These are phyloP conservation scores for Leucosticte australis DNA, from an alignment of 2,113 vertebrate species.

Conservation along the genomic window DNA sequence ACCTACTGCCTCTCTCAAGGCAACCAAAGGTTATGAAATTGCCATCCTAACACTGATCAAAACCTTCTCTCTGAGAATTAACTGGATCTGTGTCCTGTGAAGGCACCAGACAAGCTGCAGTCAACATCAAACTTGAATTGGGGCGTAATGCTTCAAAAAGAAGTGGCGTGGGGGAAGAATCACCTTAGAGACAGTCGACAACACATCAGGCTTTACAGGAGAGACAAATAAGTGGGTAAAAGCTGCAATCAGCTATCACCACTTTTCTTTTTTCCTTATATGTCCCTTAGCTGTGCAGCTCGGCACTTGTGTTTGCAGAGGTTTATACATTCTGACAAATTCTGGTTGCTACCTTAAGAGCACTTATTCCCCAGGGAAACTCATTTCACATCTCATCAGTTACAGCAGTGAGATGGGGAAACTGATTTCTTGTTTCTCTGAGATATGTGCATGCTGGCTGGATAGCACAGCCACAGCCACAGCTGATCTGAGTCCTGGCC, in stretches of 20 bases:
- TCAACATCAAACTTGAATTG: neutral
- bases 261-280: neutral
- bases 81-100: neutral
- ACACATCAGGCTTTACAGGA: neutral
- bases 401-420: conserved; percentile 22
- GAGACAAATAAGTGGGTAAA: neutral
- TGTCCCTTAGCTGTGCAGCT: neutral
- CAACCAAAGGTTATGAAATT: neutral
- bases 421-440: conserved; percentile 18
- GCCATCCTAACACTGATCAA: neutral
- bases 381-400: conserved; percentile 69
- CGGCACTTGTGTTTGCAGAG: neutral
- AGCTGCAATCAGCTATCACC: neutral
- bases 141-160: neutral
- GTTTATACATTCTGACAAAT: conserved; percentile 20
- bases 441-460: neutral
- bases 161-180: neutral
- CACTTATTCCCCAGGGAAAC: conserved; percentile 31
- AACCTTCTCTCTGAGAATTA: neutral
- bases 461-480: neutral
- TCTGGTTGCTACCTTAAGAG: conserved; percentile 42
- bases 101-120: neutral
- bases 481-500: neutral
- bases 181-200: neutral
- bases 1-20: neutral